These are phyloP conservation scores for Pammene fasciana DNA, from an alignment of 2,888 invertebrate genomes.

Conservation along the genomic window DNA sequence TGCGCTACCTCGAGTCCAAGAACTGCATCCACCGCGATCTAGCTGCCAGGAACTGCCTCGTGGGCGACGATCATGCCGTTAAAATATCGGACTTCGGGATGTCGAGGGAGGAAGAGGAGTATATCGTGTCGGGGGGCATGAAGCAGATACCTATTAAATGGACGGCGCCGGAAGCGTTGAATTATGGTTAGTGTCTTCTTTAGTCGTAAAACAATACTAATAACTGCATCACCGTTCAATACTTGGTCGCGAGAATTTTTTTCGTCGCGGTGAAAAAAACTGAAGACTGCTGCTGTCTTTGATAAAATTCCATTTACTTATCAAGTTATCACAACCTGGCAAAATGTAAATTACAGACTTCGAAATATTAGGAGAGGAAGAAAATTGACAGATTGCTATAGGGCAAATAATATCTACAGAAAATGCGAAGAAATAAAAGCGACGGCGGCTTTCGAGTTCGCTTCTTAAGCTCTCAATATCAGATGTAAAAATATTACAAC, in stretches of 20 bases:
- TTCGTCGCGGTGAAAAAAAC: too few species aligned
- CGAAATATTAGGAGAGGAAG: too few species aligned
- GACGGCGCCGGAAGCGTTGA: slow-evolving; percentile 98
- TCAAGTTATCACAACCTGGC: too few species aligned
- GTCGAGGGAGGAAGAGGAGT: slow-evolving; percentile 98
- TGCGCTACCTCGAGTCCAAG: slow-evolving; percentile 97
- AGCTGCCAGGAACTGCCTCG: slow-evolving; percentile 96
- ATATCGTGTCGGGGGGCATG: slow-evolving; percentile 98
- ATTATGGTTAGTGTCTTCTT: slow-evolving; percentile 87
- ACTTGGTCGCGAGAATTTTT: background rate
- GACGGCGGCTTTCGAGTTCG: too few species aligned
- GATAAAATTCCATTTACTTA: too few species aligned
- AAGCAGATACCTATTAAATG: slow-evolving; percentile 99
- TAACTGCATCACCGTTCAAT: background rate
- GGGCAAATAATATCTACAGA: too few species aligned
- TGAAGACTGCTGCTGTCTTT: too few species aligned
- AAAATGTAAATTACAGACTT: too few species aligned
- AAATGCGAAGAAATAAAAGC: too few species aligned
- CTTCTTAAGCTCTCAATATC: too few species aligned
- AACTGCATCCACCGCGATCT: slow-evolving; percentile 98
- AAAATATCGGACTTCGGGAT: slow-evolving; percentile 99
- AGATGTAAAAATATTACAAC: too few species aligned
- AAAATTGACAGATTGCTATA: too few species aligned
- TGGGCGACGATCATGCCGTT: slow-evolving; percentile 92
- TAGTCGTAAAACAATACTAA: background rate